phyloP scores from a whole-genome alignment of 2,113 vertebrate species.

The Alethe diademata region DNA sequence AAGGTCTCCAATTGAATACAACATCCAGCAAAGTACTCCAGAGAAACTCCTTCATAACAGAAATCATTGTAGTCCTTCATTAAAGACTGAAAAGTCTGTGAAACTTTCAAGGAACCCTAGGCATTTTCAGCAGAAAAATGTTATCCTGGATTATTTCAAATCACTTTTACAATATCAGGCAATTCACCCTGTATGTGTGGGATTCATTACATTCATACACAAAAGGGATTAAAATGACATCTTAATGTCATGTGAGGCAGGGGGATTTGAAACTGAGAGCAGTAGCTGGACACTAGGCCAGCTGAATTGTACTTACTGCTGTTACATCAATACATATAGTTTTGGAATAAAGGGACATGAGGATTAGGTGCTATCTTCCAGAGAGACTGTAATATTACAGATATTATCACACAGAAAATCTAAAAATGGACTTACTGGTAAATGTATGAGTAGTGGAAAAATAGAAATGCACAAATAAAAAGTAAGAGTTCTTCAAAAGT shows the following conservation, averaged over 20 bases:
- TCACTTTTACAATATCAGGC: background rate
- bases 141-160: background rate
- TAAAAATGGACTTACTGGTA: background rate
- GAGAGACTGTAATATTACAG: background rate
- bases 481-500: background rate
- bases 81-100: background rate
- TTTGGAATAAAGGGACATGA: conserved; percentile 18
- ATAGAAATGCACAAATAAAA: background rate
- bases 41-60: background rate
- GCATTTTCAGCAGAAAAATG: background rate
- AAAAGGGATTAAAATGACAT: conserved; percentile 50
- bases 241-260: conserved; percentile 37
- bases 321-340: conserved; percentile 13
- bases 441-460: background rate
- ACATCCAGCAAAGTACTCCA: background rate
- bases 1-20: background rate
- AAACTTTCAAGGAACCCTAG: background rate
- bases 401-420: background rate
- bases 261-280: conserved; percentile 38
- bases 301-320: conserved; percentile 23
- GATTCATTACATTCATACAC: conserved; percentile 33
- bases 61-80: background rate
- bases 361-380: conserved; percentile 27
- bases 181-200: background rate
- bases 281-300: conserved; percentile 22